Evolutionary conservation across 2,888 invertebrate genomes (phyloP).

Genomic region (Scaptomyza caliginosa): DNA sequence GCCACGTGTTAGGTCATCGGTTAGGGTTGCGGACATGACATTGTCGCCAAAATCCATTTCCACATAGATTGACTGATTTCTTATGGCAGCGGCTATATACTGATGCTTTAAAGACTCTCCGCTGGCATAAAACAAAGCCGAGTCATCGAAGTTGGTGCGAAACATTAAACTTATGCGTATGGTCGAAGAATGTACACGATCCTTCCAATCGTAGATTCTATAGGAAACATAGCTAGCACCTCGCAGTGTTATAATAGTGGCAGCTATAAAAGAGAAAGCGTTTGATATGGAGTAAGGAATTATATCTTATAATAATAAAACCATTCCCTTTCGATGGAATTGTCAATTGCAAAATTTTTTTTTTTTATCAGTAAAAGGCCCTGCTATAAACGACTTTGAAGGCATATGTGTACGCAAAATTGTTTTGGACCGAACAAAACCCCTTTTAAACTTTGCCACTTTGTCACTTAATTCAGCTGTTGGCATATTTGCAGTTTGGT

Average conservation of each 20-base stretch:
- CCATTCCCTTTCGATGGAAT: too few relatives aligned
- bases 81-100: conserved; percentile 94
- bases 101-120: conserved; percentile 94
- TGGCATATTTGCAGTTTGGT: conserved; percentile 62
- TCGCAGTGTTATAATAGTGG: conserved; percentile 93
- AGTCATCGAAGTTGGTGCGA: conserved; percentile 95
- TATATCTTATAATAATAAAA: too few relatives aligned
- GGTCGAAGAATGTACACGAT: conserved; percentile 93
- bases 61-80: conserved; percentile 92
- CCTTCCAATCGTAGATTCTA: conserved; percentile 96
- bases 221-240: conserved; percentile 97
- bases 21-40: conserved; percentile 88
- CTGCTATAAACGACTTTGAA: neutral
- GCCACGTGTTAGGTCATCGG: conserved; percentile 89
- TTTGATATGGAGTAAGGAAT: too few relatives aligned
- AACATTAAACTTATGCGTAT: conserved; percentile 95
- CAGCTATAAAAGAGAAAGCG: conserved; percentile 86
- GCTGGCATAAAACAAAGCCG: conserved; percentile 95
- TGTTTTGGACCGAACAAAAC: neutral
- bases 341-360: neutral
- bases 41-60: conserved; percentile 95
- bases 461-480: conserved; percentile 55
- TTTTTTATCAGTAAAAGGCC: neutral
- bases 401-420: neutral
- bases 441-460: conserved; percentile 39